A percentile compares a stretch with the other conserved stretches of the same genome.
phyloP scores from a whole-genome alignment of 2,797 vertebrate genomes.

The Pseudochaenichthys georgianus region DNA sequence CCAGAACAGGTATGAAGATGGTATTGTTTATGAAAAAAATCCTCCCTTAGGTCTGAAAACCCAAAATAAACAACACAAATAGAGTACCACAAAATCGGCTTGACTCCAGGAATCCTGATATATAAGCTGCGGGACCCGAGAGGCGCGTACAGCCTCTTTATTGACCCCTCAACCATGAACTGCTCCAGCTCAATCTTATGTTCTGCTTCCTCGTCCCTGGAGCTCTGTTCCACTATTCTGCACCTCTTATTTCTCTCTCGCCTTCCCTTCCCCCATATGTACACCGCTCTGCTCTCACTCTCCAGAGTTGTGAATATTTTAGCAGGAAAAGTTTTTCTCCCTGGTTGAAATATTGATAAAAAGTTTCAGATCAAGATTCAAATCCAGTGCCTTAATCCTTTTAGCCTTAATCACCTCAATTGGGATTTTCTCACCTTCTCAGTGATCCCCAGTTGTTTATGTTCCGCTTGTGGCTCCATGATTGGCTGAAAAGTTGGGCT shows the following conservation, averaged over 20 bases:
- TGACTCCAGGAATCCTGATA: slow-evolving; percentile 11
- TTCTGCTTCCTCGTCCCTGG: slow-evolving; percentile 19
- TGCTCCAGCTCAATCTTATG: slow-evolving; percentile 22
- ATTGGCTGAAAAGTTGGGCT: slow-evolving; percentile 1
- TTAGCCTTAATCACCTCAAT: too few species aligned
- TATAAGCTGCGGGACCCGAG: slow-evolving; percentile 10
- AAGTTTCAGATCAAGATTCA: neutral
- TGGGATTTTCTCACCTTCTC: slow-evolving; percentile 61
- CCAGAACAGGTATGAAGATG: slow-evolving; percentile 12
- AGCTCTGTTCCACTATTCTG: slow-evolving; percentile 34
- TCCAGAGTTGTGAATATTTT: slow-evolving; percentile 56
- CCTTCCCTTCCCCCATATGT: neutral
- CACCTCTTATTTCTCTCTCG: slow-evolving; percentile 5
- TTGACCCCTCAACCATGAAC: slow-evolving; percentile 31
- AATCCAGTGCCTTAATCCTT: slow-evolving; percentile 15
- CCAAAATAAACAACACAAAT: neutral
- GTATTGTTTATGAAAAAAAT: slow-evolving; percentile 13
- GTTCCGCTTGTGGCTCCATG: slow-evolving; percentile 24
- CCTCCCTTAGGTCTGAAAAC: neutral
- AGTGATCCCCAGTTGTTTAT: slow-evolving; percentile 29
- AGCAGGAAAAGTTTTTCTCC: slow-evolving; percentile 28
- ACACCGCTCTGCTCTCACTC: neutral
- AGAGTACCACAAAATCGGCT: neutral
- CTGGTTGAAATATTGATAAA: neutral
- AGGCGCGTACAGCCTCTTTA: neutral